phyloP scores from a whole-genome alignment of 35 echinoderm and acorn worm genomes.

The Patiria miniata region DNA sequence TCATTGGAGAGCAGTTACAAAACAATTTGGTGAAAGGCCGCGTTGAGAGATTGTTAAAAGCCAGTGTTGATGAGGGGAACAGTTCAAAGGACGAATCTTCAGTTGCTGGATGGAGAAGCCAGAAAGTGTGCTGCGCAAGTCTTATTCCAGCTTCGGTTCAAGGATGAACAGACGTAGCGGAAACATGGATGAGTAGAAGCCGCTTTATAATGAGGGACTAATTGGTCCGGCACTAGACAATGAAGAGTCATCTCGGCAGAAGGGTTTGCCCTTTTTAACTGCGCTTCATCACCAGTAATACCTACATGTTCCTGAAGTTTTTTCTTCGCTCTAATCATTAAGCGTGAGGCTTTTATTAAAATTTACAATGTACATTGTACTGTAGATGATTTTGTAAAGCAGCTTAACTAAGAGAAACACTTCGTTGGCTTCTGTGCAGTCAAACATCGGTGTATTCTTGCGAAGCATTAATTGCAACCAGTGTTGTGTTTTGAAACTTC shows the following conservation, averaged over 20 bases:
- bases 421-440: background rate
- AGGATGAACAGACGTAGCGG: background rate
- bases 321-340: background rate
- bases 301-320: background rate
- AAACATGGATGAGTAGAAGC: conserved; percentile 9
- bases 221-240: background rate
- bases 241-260: background rate
- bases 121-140: no score
- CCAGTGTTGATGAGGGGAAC: no score
- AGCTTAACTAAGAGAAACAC: background rate
- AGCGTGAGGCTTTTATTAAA: background rate
- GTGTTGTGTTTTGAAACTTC: no score
- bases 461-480: no score
- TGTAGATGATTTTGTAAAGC: background rate
- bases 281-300: background rate
- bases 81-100: no score
- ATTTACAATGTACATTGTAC: no score
- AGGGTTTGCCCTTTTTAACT: background rate
- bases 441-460: no score
- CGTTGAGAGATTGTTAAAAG: no score
- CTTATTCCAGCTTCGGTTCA: background rate
- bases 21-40: no score
- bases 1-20: no score
- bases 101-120: no score
- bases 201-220: background rate